phyloP scores from a whole-genome alignment of 2,888 invertebrate species.

The Gari tellinella region DNA sequence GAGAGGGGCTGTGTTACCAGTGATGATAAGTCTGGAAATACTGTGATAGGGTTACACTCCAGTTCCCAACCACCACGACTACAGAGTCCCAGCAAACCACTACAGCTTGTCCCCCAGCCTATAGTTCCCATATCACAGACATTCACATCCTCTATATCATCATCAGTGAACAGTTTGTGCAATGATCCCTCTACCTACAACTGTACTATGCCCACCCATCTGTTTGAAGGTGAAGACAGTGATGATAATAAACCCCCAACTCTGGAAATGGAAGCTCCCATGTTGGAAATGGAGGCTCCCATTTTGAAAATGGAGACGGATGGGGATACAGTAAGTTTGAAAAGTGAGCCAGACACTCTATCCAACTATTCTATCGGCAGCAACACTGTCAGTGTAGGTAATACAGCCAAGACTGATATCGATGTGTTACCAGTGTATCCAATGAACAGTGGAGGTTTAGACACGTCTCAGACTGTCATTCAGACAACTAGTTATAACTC shows the following conservation, averaged over 20 bases:
- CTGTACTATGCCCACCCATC: slow-evolving; percentile 44
- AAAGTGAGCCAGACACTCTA: slow-evolving; percentile 55
- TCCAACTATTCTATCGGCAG: slow-evolving; percentile 51
- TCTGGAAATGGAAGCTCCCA: slow-evolving; percentile 55
- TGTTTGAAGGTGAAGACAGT: slow-evolving; percentile 52
- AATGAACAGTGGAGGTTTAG: slow-evolving; percentile 37
- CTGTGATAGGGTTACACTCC: too few relatives aligned
- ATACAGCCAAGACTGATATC: slow-evolving; percentile 21
- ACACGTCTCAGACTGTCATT: slow-evolving; percentile 56
- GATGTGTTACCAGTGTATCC: slow-evolving; percentile 40
- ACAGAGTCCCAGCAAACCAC: slow-evolving; percentile 44
- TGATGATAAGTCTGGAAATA: too few relatives aligned
- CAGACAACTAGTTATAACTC: slow-evolving; percentile 66
- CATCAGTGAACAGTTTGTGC: slow-evolving; percentile 7
- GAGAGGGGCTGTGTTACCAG: too few relatives aligned
- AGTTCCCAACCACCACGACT: slow-evolving; percentile 29
- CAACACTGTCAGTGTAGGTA: slow-evolving; percentile 11
- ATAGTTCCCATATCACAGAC: slow-evolving; percentile 70
- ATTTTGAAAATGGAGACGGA: slow-evolving; percentile 54
- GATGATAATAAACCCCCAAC: slow-evolving; percentile 52
- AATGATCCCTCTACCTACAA: slow-evolving; percentile 33
- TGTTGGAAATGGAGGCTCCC: slow-evolving; percentile 58
- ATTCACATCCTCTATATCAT: slow-evolving; percentile 26
- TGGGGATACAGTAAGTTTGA: slow-evolving; percentile 31
- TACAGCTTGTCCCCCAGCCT: slow-evolving; percentile 72